Evolutionary conservation across 2,797 vertebrate species (phyloP).

Genomic region (Melopsittacus undulatus): DNA sequence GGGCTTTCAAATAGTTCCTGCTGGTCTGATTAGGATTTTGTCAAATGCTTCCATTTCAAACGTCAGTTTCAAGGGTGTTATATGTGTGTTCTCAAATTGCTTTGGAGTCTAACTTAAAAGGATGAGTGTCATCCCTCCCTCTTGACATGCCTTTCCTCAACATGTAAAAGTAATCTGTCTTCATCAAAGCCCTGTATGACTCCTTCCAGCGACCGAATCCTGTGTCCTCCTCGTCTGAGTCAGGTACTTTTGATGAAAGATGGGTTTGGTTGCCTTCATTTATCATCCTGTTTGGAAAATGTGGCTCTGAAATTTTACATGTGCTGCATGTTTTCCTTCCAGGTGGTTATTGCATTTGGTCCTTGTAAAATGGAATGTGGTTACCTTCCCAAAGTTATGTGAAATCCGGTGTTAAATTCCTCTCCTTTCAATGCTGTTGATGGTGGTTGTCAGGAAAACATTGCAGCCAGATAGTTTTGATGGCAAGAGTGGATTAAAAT

Average conservation of each 20-base stretch:
- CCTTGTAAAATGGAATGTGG: not conserved
- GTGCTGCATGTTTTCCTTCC: not conserved
- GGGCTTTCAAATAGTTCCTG: not conserved
- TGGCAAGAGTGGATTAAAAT: not conserved
- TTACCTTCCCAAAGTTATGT: not conserved
- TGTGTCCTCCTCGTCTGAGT: not conserved
- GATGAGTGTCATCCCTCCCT: not conserved
- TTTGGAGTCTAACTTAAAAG: not conserved
- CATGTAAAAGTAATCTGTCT: not conserved
- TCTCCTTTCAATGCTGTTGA: not conserved
- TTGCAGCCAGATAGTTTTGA: accelerated
- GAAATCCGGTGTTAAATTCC: not conserved
- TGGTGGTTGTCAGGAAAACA: accelerated
- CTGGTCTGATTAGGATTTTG: not conserved
- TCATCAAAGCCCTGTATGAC: not conserved
- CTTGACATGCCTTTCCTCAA: not conserved
- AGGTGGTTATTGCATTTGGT: not conserved
- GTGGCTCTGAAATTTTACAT: not conserved
- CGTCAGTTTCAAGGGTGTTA: not conserved
- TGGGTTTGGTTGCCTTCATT: not conserved
- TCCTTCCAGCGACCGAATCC: not conserved
- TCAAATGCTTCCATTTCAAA: not conserved
- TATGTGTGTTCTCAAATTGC: not conserved
- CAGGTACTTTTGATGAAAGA: not conserved
- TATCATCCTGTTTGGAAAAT: not conserved